Conservation (phyloP, 2,113 vertebrate species). For the Colistium nudipinnis region DNA sequence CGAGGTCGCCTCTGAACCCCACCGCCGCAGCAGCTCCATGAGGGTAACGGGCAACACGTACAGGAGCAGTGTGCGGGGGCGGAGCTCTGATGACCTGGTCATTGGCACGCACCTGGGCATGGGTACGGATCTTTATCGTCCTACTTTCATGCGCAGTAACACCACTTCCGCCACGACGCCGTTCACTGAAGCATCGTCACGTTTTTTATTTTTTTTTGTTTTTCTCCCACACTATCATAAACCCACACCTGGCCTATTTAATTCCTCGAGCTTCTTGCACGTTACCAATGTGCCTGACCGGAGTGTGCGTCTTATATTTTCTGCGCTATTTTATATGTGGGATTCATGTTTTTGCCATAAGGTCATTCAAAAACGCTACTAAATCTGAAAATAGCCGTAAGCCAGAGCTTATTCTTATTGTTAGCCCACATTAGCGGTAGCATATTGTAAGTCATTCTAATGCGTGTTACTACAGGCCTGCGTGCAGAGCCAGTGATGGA, state of each 20-base stretch:
- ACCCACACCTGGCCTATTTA: neutral
- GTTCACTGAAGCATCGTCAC: neutral
- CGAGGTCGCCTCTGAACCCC: constrained; percentile 81
- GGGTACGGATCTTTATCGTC: constrained; percentile 67
- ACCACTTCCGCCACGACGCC: neutral
- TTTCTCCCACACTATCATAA: constrained; percentile 3
- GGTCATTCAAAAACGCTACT: neutral
- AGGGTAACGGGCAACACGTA: constrained; percentile 86
- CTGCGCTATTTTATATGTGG: neutral
- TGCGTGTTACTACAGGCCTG: constrained; percentile 64
- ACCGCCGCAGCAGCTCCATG: constrained; percentile 88
- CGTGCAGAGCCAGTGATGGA: constrained; percentile 84
- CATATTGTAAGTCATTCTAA: constrained; percentile 27
- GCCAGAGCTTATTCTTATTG: neutral
- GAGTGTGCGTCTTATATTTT: neutral
- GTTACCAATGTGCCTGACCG: neutral
- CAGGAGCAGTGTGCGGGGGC: constrained; percentile 85
- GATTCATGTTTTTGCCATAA: neutral
- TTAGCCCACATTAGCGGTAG: neutral
- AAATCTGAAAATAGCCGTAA: neutral
- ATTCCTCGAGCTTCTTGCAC: neutral
- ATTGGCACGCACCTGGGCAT: constrained; percentile 84
- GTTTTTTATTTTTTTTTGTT: constrained; percentile 1
- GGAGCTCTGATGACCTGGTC: constrained; percentile 84
- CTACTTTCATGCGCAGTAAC: constrained; percentile 4